Conservation (phyloP, 2,113 vertebrate species). For the Melanocharis versteri region DNA sequence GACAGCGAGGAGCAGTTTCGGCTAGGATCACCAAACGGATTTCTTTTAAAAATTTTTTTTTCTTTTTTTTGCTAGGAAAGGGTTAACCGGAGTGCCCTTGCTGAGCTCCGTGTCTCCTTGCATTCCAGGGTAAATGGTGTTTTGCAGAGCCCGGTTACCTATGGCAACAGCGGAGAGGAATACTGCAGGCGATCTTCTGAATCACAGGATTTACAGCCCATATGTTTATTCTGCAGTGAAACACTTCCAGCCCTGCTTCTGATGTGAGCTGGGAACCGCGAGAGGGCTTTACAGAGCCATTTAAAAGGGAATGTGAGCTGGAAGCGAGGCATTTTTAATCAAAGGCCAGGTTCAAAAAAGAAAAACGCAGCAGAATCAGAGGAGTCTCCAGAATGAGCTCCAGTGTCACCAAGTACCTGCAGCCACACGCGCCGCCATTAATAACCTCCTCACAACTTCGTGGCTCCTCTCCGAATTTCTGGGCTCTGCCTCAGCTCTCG, state of each 20-base stretch:
- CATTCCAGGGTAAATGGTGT: slow-evolving; percentile 83
- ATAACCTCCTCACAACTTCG: neutral
- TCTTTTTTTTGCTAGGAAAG: slow-evolving; percentile 34
- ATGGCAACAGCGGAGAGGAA: slow-evolving; percentile 77
- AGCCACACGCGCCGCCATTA: neutral
- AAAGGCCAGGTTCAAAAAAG: slow-evolving; percentile 20
- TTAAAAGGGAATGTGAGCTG: slow-evolving; percentile 48
- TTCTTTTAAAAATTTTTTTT: neutral
- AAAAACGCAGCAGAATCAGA: neutral
- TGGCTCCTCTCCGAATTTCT: neutral
- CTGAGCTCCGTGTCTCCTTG: slow-evolving; percentile 68
- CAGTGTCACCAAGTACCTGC: neutral
- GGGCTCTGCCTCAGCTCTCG: neutral
- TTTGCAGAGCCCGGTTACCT: slow-evolving; percentile 79
- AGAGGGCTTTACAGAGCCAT: slow-evolving; percentile 54
- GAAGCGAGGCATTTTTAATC: slow-evolving; percentile 54
- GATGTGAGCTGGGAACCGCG: slow-evolving; percentile 36
- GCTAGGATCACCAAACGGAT: neutral
- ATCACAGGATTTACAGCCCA: slow-evolving; percentile 71
- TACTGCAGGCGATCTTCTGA: slow-evolving; percentile 73
- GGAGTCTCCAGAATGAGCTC: neutral
- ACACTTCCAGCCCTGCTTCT: slow-evolving; percentile 51
- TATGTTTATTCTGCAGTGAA: slow-evolving; percentile 73
- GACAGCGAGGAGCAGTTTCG: neutral
- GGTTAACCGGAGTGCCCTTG: slow-evolving; percentile 76